These are phyloP conservation scores for Onychorhynchus coronatus DNA, from an alignment of 2,113 vertebrate species.

Conservation along the genomic window DNA sequence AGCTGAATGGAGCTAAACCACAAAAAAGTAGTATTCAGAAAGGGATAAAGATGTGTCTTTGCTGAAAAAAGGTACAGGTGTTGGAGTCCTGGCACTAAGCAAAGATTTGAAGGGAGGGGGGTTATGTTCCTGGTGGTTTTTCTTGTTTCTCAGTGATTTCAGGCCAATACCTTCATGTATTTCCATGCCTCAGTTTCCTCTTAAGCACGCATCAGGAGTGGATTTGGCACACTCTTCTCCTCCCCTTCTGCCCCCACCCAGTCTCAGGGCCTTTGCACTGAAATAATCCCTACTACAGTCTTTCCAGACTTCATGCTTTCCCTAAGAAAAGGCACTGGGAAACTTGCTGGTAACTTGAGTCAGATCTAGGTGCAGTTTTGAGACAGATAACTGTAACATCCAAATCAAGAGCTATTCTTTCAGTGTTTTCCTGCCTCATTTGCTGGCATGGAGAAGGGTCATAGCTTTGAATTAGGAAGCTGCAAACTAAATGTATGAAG, in stretches of 20 bases:
- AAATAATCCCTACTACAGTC: not conserved
- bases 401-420: not conserved
- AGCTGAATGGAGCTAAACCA: not conserved
- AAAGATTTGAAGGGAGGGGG: rapidly evolving
- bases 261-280: not conserved
- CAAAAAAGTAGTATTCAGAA: not conserved
- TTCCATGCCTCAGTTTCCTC: not conserved
- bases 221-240: not conserved
- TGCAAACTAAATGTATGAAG: constrained; percentile 46
- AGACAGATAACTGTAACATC: not conserved
- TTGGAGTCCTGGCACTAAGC: not conserved
- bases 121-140: rapidly evolving
- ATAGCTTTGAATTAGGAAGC: constrained; percentile 42
- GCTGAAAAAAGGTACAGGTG: not conserved
- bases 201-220: not conserved
- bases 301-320: not conserved
- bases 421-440: not conserved
- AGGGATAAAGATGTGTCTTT: not conserved
- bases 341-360: not conserved
- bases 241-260: not conserved
- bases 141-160: not conserved
- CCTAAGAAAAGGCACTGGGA: not conserved
- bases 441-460: not conserved
- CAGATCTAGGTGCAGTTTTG: not conserved
- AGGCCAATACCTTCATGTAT: not conserved